Percentiles rank a stretch among this genome's conserved stretches.
These are phyloP conservation scores for Prostheceraeus crozeri DNA, from an alignment of 2,888 invertebrate species.

Conservation along the genomic window DNA sequence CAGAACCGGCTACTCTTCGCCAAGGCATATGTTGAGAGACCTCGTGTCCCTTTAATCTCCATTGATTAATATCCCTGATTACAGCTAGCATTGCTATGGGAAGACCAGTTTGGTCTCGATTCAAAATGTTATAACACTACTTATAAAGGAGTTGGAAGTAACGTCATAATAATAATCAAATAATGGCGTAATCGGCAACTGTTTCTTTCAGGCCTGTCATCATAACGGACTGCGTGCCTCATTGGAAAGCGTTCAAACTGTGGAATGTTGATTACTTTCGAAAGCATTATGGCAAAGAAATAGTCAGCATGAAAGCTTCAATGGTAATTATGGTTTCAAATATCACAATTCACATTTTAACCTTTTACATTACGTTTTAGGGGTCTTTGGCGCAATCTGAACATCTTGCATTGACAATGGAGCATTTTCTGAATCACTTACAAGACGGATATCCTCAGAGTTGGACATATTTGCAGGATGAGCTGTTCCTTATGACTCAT, in stretches of 20 bases:
- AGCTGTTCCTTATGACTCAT: constrained; percentile 48
- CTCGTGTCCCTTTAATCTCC: too few species aligned
- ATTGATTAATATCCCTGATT: too few species aligned
- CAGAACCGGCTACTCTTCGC: too few species aligned
- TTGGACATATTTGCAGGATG: constrained; percentile 44
- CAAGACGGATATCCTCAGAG: constrained; percentile 19
- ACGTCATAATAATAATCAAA: too few species aligned
- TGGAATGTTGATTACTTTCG: constrained; percentile 50
- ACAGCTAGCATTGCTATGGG: too few species aligned
- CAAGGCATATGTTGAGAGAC: too few species aligned
- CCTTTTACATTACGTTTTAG: constrained; percentile 27
- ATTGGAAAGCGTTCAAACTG: constrained; percentile 48
- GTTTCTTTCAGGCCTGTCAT: constrained; percentile 54
- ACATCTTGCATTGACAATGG: background rate
- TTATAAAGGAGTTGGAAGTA: too few species aligned
- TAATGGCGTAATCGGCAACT: too few species aligned
- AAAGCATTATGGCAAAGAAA: constrained; percentile 47
- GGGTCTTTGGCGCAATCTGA: background rate
- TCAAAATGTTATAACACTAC: too few species aligned
- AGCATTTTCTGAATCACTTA: constrained; percentile 16
- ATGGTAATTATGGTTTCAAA: constrained; percentile 43
- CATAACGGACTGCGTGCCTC: constrained; percentile 48
- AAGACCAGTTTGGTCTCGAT: too few species aligned
- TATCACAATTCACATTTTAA: background rate
- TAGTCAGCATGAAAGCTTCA: constrained; percentile 47